Base-by-base conservation (phyloP, 1,140 invertebrate genomes). In the Andrena cerasifolii region DNA sequence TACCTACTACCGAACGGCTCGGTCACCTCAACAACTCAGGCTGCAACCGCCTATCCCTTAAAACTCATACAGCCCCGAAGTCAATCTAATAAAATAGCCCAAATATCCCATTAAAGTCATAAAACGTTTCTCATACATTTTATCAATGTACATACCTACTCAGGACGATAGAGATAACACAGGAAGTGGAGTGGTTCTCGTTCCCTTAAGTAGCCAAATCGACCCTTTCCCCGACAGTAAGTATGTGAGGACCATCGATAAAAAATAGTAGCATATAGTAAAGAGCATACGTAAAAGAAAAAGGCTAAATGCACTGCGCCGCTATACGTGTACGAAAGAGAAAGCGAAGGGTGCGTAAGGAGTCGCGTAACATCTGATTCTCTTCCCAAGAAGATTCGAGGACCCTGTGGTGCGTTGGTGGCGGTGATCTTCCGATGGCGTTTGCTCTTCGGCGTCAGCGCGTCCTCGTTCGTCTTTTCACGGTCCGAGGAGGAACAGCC, bases 271-370 rank as follows among this genome's bases (percentile, higher is more conserved):
- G 54, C 40, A 18, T 33, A 26, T 43, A 47, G 18, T 43, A n/a
- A n/a, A n/a, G 24, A 40, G 12, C 26, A 18, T 33, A 12, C 21
- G 14, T 16, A 74, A 24, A 43, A 45, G 31, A 54, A 16, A 21
- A 54, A 59, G n/a, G 10, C 53, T 58, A 74, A 80, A 66, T 59
- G n/a, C 14, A 61, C 16, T 12, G n/a, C 31, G 53, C 47, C 73
- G 51, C 12, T 75, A 62, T 21, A 26, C 14, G 10, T 56, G 31
- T 61, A 61, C 21, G 16, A 18, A 1, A 61, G 47, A 74, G 40
- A 31, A 40, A 31, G 31, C 18, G 14, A 59, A 53, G 16, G 10
- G 45, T 61, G 26, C 26, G 1, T 67, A 53, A 45, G 3, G 18
- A 61, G 33, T 43, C 58, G 33, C 58, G 54, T 36, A 36, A 56